Evolutionary conservation across 2,797 vertebrate genomes (phyloP), one percentile per base, ranked within the genome.

Genomic region (Gephyroberyx darwinii): DNA sequence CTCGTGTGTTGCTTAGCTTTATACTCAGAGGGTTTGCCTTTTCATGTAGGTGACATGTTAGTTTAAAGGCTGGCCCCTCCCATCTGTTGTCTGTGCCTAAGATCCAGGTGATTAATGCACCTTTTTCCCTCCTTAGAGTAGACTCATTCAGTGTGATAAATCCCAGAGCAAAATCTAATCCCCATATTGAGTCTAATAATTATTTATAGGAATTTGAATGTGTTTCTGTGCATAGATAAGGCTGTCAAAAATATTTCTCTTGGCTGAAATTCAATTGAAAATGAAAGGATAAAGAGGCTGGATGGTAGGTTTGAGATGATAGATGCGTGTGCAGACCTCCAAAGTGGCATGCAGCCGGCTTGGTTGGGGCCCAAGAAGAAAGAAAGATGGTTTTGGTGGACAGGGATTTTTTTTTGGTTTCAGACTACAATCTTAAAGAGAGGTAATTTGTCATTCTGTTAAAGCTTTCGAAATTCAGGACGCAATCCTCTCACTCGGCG

Each of bases 21-120:
- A 81, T 74, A 75, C 86, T 86, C 77, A 65, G 35, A 66, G 13
- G 43, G 69, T 79, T 80, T 75, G 47, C 50, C 68, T 87, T 65
- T 67, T 84, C 86, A 83, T 72, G 85, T 86, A 84, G 81, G 82
- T 86, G 76, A 86, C 80, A 78, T 79, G 82, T 84, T 87, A 81
- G 84, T 90, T 89, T 84, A 86, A 68, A 82, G 86, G 88, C 74
- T 75, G 69, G 78, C 82, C 65, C 84, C 84, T 85, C 86, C 86
- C 81, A 83, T 80, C 86, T 84, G 84, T 78, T 86, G 85, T 85
- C 89, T 5, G 66, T 5, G 52, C 55, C 41, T 80, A 64, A 80
- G 84, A 61, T 65, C 20, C 68, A 26, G 71, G 63, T 89, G 85
- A 91, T 92, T 86, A 77, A 90, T 88, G 68, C 19, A 13, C 72